Evolutionary conservation across 1,140 invertebrate species (phyloP), one percentile per base, ranked within the genome.

Genomic region (Polypedilum vanderplanki): DNA sequence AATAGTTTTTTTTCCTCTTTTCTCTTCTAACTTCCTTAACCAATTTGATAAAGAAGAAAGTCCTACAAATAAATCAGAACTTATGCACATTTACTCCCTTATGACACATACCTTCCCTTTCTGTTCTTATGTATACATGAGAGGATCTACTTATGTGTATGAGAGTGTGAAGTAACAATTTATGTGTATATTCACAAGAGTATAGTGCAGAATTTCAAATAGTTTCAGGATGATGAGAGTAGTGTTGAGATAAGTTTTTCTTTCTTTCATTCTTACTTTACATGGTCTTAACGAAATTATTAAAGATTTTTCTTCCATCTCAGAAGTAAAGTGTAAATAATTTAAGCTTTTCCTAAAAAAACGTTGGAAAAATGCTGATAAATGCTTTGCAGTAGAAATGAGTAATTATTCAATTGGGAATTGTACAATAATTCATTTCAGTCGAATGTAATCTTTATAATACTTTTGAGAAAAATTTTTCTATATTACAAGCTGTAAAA

Each of bases 181-280:
- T 57, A 57, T 57, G 46, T 57, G n/a, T 57, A 12, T 57, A 57
- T 57, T 57, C 46, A n/a, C 46, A 57, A 57, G 46, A 57, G 46
- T n/a, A n/a, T 57, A 57, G 46, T 57, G 46, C 10, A n/a, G 46
- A 57, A 57, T 57, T 57, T 57, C 46, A 57, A 57, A 57, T 57
- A 57, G 46, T 57, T 57, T 57, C 46, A n/a, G 46, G 46, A 57
- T 4, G 15, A 46, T 7, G 41, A 46, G 41, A 46, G 15, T n/a
- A n/a, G n/a, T n/a, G 24, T 33, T 33, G 24, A 33, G 24, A 33
- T 33, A 33, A 33, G 24, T 33, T 33, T 33, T 33, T 5, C 5
- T 33, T 33, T 33, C 24, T 33, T 33, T 5, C 5, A 15, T 57
- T 57, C n/a, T 57, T 15, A 3, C 24, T 33, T n/a, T n/a, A n/a